Conservation (phyloP, 1,140 invertebrate genomes). For the Drosophila athabasca region DNA sequence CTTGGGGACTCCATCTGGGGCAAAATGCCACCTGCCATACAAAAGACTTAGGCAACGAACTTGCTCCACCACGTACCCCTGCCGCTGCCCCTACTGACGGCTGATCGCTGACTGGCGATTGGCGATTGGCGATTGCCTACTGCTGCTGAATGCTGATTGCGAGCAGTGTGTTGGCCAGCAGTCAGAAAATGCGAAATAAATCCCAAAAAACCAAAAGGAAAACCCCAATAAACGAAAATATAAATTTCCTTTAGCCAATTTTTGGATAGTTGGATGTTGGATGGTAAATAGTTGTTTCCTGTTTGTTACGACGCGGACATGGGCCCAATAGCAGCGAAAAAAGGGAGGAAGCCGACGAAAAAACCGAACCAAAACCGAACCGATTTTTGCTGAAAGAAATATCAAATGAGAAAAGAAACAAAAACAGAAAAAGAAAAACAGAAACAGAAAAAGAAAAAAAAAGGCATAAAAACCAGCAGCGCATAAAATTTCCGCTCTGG, state of each 20-base stretch:
- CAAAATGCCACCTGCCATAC: constrained; percentile 45
- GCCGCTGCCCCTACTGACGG: background rate
- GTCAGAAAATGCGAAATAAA: constrained; percentile 21
- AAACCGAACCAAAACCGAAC: constrained; percentile 21
- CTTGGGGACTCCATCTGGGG: background rate
- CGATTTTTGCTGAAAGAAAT: no score
- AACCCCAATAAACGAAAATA: constrained; percentile 30
- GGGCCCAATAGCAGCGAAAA: constrained; percentile 29
- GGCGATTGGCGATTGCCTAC: constrained; percentile 13
- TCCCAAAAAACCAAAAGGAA: constrained; percentile 12
- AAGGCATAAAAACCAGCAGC: constrained; percentile 55
- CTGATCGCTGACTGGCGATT: constrained; percentile 16
- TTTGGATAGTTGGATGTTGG: constrained; percentile 40
- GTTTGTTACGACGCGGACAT: constrained; percentile 64
- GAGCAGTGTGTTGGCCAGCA: constrained; percentile 8
- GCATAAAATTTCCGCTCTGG: constrained; percentile 70
- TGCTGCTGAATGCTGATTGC: constrained; percentile 8
- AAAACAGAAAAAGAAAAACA: constrained; percentile 6
- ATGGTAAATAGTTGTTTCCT: constrained; percentile 62
- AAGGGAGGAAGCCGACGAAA: constrained; percentile 58
- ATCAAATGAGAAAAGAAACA: constrained; percentile 6
- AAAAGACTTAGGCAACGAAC: constrained; percentile 80
- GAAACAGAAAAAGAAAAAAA: constrained; percentile 16
- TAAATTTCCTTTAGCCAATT: constrained; percentile 78
- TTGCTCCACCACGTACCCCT: constrained; percentile 25